Evolutionary conservation across 2,888 invertebrate genomes (phyloP), one percentile per base, ranked within the genome.

Genomic region (Trissolcus brochymenae): DNA sequence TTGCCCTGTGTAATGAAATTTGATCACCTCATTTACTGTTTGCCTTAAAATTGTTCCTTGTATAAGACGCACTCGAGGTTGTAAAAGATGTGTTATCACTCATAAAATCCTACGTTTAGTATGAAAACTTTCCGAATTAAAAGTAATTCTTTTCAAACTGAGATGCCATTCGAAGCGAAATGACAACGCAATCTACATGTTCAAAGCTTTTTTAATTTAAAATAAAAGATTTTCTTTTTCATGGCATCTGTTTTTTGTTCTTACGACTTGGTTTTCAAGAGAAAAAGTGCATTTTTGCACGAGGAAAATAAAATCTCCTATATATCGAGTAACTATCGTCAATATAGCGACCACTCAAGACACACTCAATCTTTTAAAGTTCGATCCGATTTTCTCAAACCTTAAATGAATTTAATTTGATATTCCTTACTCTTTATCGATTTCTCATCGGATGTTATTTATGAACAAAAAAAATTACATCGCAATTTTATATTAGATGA

Each of bases 61-160:
- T 60, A 65, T 59, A 65, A 73, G 65, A 60, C 19, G 50, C 60
- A 16, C 17, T 46, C 46, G 25, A 6, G 25, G 25, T 25, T 25
- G 25, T 25, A 25, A 25, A 59, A 59, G 72, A 73, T 73, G 59
- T 60, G 65, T 55, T 60, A 54, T 55, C 50, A 46, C 60, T 17
- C 54, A 17, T 50, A 60, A 43, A 60, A 66, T 19, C 53, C 54
- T 29, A 65, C 64, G 57, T 13, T 70, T 61, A 50, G 35, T 56
- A 70, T 53, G 56, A 57, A 71, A 62, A 71, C 62, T 71, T 62
- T 57, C 43, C 62, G 62, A 71, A 71, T 71, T 71, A 51, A 62
- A 71, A 71, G 71, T 62, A 62, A 62, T 71, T 71, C 71, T 66
- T 66, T 60, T 41, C 46, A 56, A 72, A 64, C 57, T 64, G 65